Percentiles rank a stretch among this genome's conserved stretches.
phyloP scores from a whole-genome alignment of 2,113 vertebrate genomes.

The Grammatotria lemairii region DNA sequence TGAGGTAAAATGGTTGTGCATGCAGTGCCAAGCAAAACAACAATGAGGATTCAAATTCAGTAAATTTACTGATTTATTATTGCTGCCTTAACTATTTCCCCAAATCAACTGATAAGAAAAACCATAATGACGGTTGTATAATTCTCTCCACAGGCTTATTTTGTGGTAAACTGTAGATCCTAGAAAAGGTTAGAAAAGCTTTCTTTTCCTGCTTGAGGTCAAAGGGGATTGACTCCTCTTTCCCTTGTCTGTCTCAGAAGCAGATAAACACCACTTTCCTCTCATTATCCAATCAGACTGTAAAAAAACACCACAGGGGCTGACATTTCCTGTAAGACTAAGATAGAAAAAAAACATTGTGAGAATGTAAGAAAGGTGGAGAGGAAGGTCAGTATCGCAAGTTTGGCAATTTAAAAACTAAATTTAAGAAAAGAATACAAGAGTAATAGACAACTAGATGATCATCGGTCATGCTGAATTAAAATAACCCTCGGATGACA shows the following conservation, averaged over 20 bases:
- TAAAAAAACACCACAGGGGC: not conserved
- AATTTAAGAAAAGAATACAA: not conserved
- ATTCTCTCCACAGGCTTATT: not conserved
- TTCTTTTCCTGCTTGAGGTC: not conserved
- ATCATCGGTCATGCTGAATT: not conserved
- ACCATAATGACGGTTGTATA: not conserved
- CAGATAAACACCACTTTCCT: conserved; percentile 36
- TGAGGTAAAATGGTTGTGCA: not conserved
- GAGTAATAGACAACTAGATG: not conserved
- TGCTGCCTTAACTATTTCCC: not conserved
- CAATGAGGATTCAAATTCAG: not conserved
- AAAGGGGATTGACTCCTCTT: conserved; percentile 10
- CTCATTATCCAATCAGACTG: conserved; percentile 19
- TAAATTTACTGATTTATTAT: not conserved
- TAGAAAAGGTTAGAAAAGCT: not conserved
- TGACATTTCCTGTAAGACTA: not conserved
- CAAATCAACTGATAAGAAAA: not conserved
- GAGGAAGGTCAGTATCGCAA: not conserved
- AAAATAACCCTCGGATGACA: not conserved
- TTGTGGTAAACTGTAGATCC: not conserved
- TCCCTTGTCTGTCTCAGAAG: not conserved
- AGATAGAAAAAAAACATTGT: not conserved
- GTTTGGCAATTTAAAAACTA: not conserved
- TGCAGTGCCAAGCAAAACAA: not conserved
- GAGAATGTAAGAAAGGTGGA: not conserved